Base-by-base conservation (phyloP, 2,797 vertebrate genomes). In the Miichthys miiuy region DNA sequence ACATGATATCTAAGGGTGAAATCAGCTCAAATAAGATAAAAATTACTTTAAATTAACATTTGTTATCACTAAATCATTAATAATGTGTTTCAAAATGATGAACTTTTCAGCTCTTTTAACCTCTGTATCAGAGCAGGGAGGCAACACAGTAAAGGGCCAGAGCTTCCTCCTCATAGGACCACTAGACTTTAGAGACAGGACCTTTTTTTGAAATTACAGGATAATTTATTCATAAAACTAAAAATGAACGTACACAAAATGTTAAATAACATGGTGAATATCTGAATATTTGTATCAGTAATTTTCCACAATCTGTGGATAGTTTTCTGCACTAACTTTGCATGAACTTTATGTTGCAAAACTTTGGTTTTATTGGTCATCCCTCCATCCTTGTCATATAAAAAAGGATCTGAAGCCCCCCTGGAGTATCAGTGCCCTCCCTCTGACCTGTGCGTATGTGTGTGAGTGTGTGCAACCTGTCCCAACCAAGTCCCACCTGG, bases 401-500 rank as follows among this genome's bases (percentile, higher is more conserved):
- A 65, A 79, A 79, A 63, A 75, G 13, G 38, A 30, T 72, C 21
- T 72, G 48, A 75, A 64, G 18, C 21, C 21, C 77, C 81, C 80
- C 68, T 55, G 16, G 79, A 81, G 50, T 61, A 75, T 75, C 50
- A 20, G 11, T 83, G 81, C 60, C 75, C 84, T 88, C 81, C 76
- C 70, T 83, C 66, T 87, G 72, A 84, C 87, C 79, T 83, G 34
- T 44, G 51, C 44, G 27, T 50, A 16, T 61, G 47, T 63, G 58
- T 61, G 34, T 63, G 64, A 27, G 55, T 27, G 13, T 34, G 41
- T 30, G 41, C 68, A 87, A 62, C 88, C 82, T 87, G 78, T 86
- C 74, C 80, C 38, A 81, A 55, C 56, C 50, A 3, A 50, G 5
- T 79, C 84, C 85, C 91, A 81, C 91, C 88, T 87, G 92, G 85